Evolutionary conservation across 2,888 invertebrate species (phyloP).

Genomic region (Priocnemis perturbator): DNA sequence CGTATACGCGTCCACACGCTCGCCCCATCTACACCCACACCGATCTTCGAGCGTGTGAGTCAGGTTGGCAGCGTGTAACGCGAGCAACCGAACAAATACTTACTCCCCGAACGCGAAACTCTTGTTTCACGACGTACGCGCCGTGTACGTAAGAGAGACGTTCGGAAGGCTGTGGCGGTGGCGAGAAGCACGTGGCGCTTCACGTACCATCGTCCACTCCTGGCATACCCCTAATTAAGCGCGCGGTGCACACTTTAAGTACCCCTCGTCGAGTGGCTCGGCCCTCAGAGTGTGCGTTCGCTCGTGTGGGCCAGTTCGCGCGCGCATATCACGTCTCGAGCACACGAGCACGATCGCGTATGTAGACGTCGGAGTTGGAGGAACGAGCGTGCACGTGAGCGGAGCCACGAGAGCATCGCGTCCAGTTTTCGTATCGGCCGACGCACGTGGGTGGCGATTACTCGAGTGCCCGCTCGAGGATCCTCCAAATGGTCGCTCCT

Average conservation of each 20-base stretch:
- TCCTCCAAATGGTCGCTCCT: constrained; percentile 47
- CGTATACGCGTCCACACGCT: constrained; percentile 3
- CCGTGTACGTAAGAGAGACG: constrained; percentile 22
- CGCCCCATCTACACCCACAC: neutral
- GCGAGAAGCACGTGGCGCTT: constrained; percentile 58
- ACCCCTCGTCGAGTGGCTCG: constrained; percentile 38
- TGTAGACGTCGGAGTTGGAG: neutral
- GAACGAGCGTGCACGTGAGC: neutral
- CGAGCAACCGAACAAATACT: no score
- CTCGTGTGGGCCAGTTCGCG: constrained; percentile 34
- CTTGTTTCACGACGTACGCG: constrained; percentile 15
- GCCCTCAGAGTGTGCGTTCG: constrained; percentile 18
- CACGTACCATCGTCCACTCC: constrained; percentile 55
- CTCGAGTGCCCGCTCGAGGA: constrained; percentile 51
- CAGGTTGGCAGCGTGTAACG: neutral
- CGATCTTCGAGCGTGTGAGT: no score
- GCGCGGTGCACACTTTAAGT: constrained; percentile 50
- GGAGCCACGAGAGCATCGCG: constrained; percentile 5
- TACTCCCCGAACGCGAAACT: neutral
- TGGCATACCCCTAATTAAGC: constrained; percentile 64
- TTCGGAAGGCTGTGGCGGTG: constrained; percentile 14
- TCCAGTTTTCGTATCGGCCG: constrained; percentile 40
- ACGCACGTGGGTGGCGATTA: constrained; percentile 42
- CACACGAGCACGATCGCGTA: neutral
- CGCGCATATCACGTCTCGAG: constrained; percentile 15